Evolutionary conservation across 2,113 vertebrate species (phyloP).

Genomic region (Semnornis frantzii): DNA sequence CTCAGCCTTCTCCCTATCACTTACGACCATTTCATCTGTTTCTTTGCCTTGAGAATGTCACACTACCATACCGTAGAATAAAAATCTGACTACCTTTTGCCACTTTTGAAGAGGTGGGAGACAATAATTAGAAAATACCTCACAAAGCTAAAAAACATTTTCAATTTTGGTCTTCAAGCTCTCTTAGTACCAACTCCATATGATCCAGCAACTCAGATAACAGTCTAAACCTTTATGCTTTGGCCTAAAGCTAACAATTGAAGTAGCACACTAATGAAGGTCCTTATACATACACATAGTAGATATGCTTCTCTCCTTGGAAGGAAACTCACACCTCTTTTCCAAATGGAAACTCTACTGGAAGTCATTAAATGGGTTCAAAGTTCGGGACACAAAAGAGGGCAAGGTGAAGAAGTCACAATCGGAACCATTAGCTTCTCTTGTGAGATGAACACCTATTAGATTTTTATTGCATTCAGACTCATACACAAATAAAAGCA

Average conservation of each 20-base stretch:
- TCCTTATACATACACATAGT: fast-evolving
- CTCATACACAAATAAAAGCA: background rate
- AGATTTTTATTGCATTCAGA: background rate
- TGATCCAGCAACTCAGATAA: background rate
- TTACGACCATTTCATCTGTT: no score
- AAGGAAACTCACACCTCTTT: background rate
- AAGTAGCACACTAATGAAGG: background rate
- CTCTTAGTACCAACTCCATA: background rate
- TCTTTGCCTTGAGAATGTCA: background rate
- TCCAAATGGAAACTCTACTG: background rate
- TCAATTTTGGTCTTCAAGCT: background rate
- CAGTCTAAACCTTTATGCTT: background rate
- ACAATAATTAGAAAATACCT: background rate
- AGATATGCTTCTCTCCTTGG: no score
- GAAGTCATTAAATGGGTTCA: background rate
- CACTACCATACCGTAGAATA: background rate
- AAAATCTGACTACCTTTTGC: background rate
- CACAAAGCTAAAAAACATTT: background rate
- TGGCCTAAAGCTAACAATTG: background rate
- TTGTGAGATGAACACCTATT: background rate
- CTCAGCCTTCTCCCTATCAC: no score
- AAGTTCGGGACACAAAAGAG: background rate
- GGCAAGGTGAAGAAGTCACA: background rate
- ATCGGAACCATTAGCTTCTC: background rate
- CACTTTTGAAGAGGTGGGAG: background rate